These are phyloP conservation scores for Rhopilema esculentum DNA, from an alignment of 30 jellyfish, hydroid and myxozoan species.

Conservation along the genomic window DNA sequence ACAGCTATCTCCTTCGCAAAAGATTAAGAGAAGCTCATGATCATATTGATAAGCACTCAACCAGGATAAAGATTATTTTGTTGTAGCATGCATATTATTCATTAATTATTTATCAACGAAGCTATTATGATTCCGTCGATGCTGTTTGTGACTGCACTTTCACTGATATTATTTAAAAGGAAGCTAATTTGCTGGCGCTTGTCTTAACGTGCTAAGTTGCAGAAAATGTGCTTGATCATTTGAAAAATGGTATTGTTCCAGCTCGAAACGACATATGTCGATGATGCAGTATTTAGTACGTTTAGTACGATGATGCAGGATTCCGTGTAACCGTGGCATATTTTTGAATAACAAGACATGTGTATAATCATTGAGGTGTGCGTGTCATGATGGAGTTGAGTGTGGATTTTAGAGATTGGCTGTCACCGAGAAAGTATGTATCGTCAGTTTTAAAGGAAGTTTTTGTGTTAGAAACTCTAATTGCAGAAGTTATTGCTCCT, in stretches of 20 bases:
- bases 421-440: background rate
- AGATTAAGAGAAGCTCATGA: background rate
- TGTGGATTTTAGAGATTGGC: background rate
- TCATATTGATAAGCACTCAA: background rate
- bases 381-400: background rate
- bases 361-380: background rate
- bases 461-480: background rate
- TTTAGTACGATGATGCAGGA: background rate
- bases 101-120: background rate
- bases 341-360: no score
- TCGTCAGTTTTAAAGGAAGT: background rate
- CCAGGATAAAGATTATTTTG: background rate
- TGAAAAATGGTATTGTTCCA: background rate
- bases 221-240: background rate
- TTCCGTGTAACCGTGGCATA: background rate
- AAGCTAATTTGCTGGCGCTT: background rate
- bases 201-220: background rate
- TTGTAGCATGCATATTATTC: background rate
- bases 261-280: background rate
- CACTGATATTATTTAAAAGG: background rate
- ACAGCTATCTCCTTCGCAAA: background rate
- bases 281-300: background rate
- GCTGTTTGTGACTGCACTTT: background rate
- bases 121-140: background rate
- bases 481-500: background rate